phyloP scores from a whole-genome alignment of 2,113 vertebrate genomes.

The Capreolus pygargus region DNA sequence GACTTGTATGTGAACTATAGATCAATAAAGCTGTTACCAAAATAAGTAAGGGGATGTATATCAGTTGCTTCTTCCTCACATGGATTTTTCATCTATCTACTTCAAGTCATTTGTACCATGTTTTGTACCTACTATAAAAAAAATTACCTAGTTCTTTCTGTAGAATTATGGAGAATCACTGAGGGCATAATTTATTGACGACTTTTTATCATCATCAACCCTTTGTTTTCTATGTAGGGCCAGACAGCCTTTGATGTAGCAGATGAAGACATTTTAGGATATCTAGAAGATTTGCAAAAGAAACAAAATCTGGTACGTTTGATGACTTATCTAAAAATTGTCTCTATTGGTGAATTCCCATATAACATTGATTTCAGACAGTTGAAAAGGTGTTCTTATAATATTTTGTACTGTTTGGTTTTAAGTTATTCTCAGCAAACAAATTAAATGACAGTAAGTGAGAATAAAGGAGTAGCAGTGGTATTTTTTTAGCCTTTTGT shows the following conservation, averaged over 20 bases:
- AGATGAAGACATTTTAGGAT: slow-evolving; percentile 97
- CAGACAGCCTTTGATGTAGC: slow-evolving; percentile 98
- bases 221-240: slow-evolving; percentile 83
- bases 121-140: neutral
- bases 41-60: neutral
- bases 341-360: neutral
- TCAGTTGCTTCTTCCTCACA: neutral
- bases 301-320: slow-evolving; percentile 94
- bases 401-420: slow-evolving; percentile 11
- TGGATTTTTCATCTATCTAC: neutral
- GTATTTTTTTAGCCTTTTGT: neutral
- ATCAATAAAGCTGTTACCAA: neutral
- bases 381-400: neutral
- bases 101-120: neutral
- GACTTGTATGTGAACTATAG: neutral
- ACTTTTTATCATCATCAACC: neutral
- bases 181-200: neutral
- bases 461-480: neutral
- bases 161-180: neutral
- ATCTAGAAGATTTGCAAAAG: slow-evolving; percentile 98
- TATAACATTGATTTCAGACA: slow-evolving; percentile 29
- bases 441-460: neutral
- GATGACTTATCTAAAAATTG: neutral
- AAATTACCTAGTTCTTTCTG: neutral
- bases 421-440: neutral